Percentiles rank a stretch among this genome's conserved stretches.
Evolutionary conservation across 1,140 invertebrate genomes (phyloP).

Genomic region (Tetragonula clypearis): DNA sequence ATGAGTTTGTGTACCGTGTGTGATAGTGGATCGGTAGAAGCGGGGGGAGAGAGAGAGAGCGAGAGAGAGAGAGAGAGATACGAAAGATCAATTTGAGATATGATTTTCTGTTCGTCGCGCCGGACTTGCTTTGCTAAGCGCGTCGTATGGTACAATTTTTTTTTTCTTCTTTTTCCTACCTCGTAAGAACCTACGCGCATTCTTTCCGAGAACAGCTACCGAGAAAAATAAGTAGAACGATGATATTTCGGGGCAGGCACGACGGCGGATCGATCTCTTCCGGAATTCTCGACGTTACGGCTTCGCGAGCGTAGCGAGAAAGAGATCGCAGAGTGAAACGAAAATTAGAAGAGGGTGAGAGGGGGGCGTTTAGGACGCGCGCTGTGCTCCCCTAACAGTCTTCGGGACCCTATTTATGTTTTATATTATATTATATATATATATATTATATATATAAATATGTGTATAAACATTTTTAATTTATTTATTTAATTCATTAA

Average conservation of each 20-base stretch:
- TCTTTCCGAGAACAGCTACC: not conserved
- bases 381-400: slow-evolving; percentile 74
- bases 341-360: not conserved
- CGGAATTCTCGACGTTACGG: slow-evolving; percentile 53
- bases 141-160: not conserved
- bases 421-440: slow-evolving; percentile 79
- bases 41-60: too few species aligned
- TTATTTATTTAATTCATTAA: slow-evolving; percentile 82
- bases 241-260: slow-evolving; percentile 23
- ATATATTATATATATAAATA: slow-evolving; percentile 75
- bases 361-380: slow-evolving; percentile 53
- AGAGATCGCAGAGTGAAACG: not conserved
- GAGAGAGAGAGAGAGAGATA: too few species aligned
- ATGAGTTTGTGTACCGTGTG: too few species aligned
- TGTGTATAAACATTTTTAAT: slow-evolving; percentile 81
- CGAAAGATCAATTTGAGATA: not conserved
- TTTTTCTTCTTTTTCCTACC: not conserved
- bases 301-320: slow-evolving; percentile 1
- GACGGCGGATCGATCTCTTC: slow-evolving; percentile 51
- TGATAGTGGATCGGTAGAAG: too few species aligned
- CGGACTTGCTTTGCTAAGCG: not conserved
- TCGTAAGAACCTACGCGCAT: not conserved
- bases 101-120: not conserved
- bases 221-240: slow-evolving; percentile 3
- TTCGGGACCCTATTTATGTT: slow-evolving; percentile 80